phyloP scores from a whole-genome alignment of 2,888 invertebrate genomes.

The Dendrolimus houi region DNA sequence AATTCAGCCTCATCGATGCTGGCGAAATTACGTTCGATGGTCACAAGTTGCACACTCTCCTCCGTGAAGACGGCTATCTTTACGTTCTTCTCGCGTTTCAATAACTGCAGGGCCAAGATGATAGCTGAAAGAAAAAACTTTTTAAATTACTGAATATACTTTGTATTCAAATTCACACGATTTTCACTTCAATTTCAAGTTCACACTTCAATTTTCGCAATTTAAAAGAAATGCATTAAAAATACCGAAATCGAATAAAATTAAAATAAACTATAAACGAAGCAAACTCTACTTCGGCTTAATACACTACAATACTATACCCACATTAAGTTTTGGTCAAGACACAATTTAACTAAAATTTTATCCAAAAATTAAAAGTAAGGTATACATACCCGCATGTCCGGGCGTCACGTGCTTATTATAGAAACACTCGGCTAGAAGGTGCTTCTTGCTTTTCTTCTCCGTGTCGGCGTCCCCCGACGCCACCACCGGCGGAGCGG shows the following conservation, averaged over 20 bases:
- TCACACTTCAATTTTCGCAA: too few relatives aligned
- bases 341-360: too few relatives aligned
- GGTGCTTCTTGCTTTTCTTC: slow-evolving; percentile 53
- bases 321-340: too few relatives aligned
- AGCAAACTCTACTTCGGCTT: too few relatives aligned
- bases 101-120: slow-evolving; percentile 73
- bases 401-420: slow-evolving; percentile 55
- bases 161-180: too few relatives aligned
- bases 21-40: slow-evolving; percentile 50
- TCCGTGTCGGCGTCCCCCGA: slow-evolving; percentile 37
- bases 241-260: too few relatives aligned
- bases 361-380: too few relatives aligned
- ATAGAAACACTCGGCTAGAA: slow-evolving; percentile 59
- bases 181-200: too few relatives aligned
- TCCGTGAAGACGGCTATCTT: slow-evolving; percentile 78
- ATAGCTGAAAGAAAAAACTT: slow-evolving; percentile 55
- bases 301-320: too few relatives aligned
- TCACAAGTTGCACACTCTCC: slow-evolving; percentile 47
- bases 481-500: slow-evolving; percentile 12
- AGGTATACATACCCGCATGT: slow-evolving; percentile 43
- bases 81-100: slow-evolving; percentile 76
- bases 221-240: too few relatives aligned
- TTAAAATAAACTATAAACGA: too few relatives aligned
- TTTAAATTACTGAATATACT: not conserved
- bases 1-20: slow-evolving; percentile 59